Evolutionary conservation across 2,888 invertebrate species (phyloP).

Genomic region (Helicoverpa assulta): DNA sequence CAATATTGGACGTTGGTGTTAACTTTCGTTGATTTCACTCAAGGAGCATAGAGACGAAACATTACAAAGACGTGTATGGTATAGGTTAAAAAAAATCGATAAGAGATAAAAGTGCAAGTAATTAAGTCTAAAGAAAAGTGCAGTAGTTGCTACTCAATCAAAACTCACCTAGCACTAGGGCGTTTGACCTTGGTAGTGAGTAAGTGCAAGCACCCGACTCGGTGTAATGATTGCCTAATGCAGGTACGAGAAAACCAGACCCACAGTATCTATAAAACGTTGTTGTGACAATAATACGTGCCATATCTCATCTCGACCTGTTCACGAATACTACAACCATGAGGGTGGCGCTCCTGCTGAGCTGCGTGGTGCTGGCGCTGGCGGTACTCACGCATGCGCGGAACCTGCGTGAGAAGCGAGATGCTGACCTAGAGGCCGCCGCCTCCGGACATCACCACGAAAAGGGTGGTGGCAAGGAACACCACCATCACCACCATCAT

Average conservation of each 20-base stretch:
- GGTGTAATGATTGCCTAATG: constrained; percentile 82
- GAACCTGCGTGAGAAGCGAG: constrained; percentile 82
- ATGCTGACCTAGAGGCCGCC: constrained; percentile 88
- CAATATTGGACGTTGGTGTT: too few species aligned
- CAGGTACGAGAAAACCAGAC: constrained; percentile 77
- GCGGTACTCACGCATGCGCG: constrained; percentile 84
- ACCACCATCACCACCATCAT: constrained; percentile 91
- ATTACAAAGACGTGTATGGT: too few species aligned
- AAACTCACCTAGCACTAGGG: constrained; percentile 50
- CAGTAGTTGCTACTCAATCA: constrained; percentile 49
- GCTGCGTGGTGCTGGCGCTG: constrained; percentile 77
- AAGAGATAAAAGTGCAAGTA: too few species aligned
- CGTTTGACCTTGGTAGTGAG: constrained; percentile 79
- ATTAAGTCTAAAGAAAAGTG: not conserved
- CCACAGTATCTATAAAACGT: constrained; percentile 85
- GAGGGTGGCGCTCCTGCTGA: constrained; percentile 77
- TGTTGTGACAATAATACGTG: constrained; percentile 71
- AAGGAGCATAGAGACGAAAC: too few species aligned
- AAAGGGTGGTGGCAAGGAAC: constrained; percentile 91
- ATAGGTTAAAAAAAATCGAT: too few species aligned
- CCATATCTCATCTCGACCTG: constrained; percentile 75
- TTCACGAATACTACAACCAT: constrained; percentile 73
- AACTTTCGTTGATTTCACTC: too few species aligned
- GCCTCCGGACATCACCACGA: constrained; percentile 83
- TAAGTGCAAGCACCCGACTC: constrained; percentile 72